A percentile compares a stretch with the other conserved stretches of the same genome.
These are phyloP conservation scores for Hipposideros larvatus DNA, from an alignment of 2,797 vertebrate genomes.

Conservation along the genomic window DNA sequence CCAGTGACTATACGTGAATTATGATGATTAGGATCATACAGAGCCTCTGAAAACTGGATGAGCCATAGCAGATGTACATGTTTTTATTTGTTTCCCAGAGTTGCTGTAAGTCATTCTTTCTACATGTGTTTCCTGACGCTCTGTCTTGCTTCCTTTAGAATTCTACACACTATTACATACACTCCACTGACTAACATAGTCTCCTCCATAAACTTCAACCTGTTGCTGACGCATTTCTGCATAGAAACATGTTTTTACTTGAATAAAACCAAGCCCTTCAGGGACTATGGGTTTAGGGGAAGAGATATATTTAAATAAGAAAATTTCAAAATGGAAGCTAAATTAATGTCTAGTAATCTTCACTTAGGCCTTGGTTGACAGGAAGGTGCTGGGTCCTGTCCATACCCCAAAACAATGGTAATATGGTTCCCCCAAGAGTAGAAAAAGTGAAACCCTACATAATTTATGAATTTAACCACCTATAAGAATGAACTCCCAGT, in stretches of 20 bases:
- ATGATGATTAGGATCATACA: not conserved
- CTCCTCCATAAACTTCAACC: not conserved
- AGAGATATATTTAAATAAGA: slow-evolving; percentile 4
- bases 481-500: not conserved
- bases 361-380: too few relatives aligned
- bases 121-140: not conserved
- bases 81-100: not conserved
- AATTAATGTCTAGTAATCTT: not conserved
- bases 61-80: not conserved
- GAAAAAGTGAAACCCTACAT: not conserved
- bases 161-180: not conserved
- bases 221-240: not conserved
- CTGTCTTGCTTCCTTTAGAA: not conserved
- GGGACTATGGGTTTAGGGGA: not conserved
- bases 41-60: not conserved
- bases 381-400: not conserved
- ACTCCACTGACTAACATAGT: not conserved
- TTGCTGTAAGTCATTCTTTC: not conserved
- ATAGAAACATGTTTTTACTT: slow-evolving; percentile 10
- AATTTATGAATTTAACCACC: not conserved
- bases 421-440: not conserved
- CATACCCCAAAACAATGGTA: not conserved
- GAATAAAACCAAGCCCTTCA: not conserved
- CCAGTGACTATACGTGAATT: not conserved
- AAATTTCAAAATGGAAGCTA: not conserved